phyloP scores from a whole-genome alignment of 2,888 invertebrate genomes.

The Andrena praecox region DNA sequence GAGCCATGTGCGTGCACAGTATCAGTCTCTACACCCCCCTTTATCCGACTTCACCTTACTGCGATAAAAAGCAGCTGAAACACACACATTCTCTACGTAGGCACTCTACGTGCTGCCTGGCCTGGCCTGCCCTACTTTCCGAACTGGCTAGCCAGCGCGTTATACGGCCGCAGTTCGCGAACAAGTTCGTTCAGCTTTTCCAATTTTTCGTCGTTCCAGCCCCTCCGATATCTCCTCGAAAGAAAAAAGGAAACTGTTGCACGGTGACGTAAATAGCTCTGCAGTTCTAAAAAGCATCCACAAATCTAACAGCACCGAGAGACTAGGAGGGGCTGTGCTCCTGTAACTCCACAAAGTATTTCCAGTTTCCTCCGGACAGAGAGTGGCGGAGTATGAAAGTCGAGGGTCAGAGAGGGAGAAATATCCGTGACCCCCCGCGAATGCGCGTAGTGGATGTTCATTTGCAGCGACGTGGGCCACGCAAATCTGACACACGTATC shows the following conservation, averaged over 20 bases:
- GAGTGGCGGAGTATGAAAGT: too few species aligned
- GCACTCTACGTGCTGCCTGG: constrained; percentile 14
- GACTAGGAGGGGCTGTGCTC: neutral
- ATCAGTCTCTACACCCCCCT: constrained; percentile 18
- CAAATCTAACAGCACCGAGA: constrained; percentile 14
- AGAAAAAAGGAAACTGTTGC: constrained; percentile 9
- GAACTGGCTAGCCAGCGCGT: constrained; percentile 24
- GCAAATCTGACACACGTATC: constrained; percentile 61
- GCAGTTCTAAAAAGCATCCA: neutral
- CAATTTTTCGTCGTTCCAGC: constrained; percentile 21
- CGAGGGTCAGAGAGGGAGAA: too few species aligned
- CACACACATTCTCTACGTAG: constrained; percentile 2
- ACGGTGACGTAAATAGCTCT: neutral
- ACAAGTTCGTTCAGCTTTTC: constrained; percentile 27
- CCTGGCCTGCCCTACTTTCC: constrained; percentile 41
- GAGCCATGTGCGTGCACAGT: constrained; percentile 17
- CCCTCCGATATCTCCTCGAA: constrained; percentile 4
- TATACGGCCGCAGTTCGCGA: constrained; percentile 39
- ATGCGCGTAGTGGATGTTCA: constrained; percentile 34
- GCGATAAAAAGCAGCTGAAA: constrained; percentile 36
- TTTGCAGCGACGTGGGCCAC: constrained; percentile 39
- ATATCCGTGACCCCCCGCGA: neutral
- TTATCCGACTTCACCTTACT: constrained; percentile 28
- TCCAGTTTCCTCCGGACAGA: neutral
- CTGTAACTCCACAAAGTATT: neutral